Evolutionary conservation across 1,140 invertebrate species (phyloP).

Genomic region (Polypedilum pembai): DNA sequence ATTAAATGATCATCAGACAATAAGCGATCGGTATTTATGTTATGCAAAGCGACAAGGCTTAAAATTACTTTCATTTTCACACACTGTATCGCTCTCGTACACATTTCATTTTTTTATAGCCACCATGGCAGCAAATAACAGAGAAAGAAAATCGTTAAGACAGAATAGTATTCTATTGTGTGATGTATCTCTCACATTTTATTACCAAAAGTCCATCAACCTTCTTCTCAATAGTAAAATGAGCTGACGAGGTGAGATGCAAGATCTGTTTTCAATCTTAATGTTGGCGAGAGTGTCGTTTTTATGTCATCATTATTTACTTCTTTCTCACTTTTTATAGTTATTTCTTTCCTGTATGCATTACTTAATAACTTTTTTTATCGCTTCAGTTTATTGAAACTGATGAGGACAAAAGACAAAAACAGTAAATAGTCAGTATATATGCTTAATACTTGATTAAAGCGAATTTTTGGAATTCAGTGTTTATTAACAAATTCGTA

Average conservation of each 20-base stretch:
- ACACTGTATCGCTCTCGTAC: background rate
- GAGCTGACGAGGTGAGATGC: background rate
- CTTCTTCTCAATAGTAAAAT: background rate
- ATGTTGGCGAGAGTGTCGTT: conserved; percentile 4
- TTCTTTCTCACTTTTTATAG: background rate
- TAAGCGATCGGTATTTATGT: conserved; percentile 5
- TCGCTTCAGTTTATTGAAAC: no score
- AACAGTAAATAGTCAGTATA: no score
- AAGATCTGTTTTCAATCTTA: conserved; percentile 4
- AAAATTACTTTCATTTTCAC: conserved; percentile 14
- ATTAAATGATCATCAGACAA: conserved; percentile 18
- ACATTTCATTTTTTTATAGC: no score
- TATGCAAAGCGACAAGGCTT: conserved; percentile 1
- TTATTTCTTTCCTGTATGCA: background rate
- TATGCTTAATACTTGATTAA: no score
- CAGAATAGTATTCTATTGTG: no score
- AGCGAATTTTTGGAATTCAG: no score
- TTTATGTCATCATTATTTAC: background rate
- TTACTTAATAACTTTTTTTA: no score
- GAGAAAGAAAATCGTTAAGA: no score
- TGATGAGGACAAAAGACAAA: no score
- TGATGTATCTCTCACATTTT: no score
- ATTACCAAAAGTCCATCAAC: conserved; percentile 8
- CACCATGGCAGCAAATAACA: no score
- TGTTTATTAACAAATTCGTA: no score